phyloP scores from a whole-genome alignment of 23 tunicate genomes.

The Trididemnum nubilum region DNA sequence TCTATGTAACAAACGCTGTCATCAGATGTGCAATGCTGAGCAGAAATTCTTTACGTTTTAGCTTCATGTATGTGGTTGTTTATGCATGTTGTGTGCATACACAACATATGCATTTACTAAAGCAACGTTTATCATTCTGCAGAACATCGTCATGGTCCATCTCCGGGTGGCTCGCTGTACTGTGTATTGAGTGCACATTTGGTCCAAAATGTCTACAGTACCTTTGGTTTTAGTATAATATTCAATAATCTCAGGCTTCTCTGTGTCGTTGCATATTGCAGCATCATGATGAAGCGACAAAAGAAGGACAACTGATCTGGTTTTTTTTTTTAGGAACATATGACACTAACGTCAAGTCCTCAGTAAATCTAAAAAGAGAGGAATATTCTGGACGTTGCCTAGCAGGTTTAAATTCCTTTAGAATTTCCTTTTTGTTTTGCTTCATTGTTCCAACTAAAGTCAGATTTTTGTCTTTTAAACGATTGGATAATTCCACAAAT shows the following conservation, averaged over 20 bases:
- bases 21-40: constrained; percentile 17
- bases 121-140: constrained; percentile 10
- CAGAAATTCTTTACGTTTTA: constrained; percentile 21
- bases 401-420: not conserved
- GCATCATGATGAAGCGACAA: constrained; percentile 14
- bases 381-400: constrained; percentile 11
- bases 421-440: constrained; percentile 31
- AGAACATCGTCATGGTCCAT: constrained; percentile 14
- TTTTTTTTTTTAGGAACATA: constrained; percentile 11
- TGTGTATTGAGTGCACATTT: not conserved
- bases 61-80: constrained; percentile 16
- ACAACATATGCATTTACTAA: constrained; percentile 8
- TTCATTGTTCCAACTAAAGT: constrained; percentile 16
- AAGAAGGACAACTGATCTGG: constrained; percentile 26
- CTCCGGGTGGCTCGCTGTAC: constrained; percentile 15
- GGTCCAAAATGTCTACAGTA: not conserved
- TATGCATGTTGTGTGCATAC: constrained; percentile 2
- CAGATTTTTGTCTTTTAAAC: not conserved
- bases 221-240: not conserved
- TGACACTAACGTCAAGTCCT: constrained; percentile 8
- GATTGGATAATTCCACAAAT: not conserved
- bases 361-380: not conserved
- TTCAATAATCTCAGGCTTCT: constrained; percentile 24
- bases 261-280: not conserved
- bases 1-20: not conserved